Evolutionary conservation across 2,888 invertebrate genomes (phyloP).

Genomic region (Cosmopolites sordidus): DNA sequence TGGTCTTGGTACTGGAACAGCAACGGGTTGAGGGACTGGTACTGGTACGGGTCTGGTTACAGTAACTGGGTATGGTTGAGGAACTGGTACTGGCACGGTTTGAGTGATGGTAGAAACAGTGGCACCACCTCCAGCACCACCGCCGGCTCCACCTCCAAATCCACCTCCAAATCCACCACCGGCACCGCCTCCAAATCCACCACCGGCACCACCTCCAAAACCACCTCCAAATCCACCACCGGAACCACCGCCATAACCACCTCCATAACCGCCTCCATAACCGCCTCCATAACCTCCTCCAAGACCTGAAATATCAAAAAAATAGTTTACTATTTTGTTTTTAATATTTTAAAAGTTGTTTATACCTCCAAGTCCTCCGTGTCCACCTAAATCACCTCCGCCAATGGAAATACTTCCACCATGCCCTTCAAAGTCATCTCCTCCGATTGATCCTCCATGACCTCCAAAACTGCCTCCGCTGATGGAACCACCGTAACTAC

Average conservation of each 20-base stretch:
- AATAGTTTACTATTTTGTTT: not conserved
- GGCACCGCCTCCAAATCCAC: conserved; percentile 22
- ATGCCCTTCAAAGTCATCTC: conserved; percentile 26
- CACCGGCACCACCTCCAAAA: conserved; percentile 15
- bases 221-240: conserved; percentile 25
- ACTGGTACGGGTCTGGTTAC: conserved; percentile 52
- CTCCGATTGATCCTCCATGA: conserved; percentile 20
- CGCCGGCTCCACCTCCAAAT: conserved; percentile 26
- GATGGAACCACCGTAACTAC: conserved; percentile 24
- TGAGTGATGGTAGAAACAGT: conserved; percentile 26
- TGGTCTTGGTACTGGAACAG: conserved; percentile 50
- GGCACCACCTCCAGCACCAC: conserved; percentile 26
- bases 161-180: conserved; percentile 25
- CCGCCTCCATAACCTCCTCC: conserved; percentile 23
- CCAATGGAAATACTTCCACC: conserved; percentile 19
- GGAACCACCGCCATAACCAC: conserved; percentile 27
- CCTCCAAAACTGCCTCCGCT: conserved; percentile 18
- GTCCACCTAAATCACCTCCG: conserved; percentile 20
- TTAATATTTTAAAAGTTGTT: too few species aligned
- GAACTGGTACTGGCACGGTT: conserved; percentile 37
- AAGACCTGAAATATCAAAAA: not conserved
- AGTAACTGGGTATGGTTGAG: conserved; percentile 45
- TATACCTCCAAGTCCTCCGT: conserved; percentile 19
- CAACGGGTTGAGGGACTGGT: conserved; percentile 52
- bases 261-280: conserved; percentile 21